These are phyloP conservation scores for Threskiornis aethiopicus DNA, from an alignment of 2,797 vertebrate genomes.

Conservation along the genomic window DNA sequence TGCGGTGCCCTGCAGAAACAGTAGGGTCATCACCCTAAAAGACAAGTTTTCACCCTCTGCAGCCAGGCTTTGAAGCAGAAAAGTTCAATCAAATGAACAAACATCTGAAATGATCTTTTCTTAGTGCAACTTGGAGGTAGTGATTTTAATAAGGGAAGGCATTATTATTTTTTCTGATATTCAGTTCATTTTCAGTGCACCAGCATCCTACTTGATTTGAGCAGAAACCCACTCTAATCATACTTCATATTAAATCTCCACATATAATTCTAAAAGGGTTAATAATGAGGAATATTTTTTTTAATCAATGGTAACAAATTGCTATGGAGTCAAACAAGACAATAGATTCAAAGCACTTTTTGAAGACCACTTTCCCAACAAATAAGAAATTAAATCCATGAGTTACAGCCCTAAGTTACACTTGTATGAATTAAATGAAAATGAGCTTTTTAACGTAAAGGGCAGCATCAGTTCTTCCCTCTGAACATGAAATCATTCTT, in stretches of 20 bases:
- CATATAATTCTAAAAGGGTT: neutral
- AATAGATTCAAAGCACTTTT: constrained; percentile 12
- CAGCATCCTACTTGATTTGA: neutral
- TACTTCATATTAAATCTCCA: neutral
- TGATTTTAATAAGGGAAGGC: neutral
- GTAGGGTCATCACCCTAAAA: neutral
- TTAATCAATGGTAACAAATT: neutral
- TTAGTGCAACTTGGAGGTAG: neutral
- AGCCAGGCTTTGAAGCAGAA: neutral
- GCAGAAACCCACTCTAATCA: neutral
- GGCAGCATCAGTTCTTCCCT: neutral
- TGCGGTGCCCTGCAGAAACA: neutral
- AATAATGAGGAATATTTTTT: neutral
- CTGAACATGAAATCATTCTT: neutral
- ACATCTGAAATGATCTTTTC: neutral
- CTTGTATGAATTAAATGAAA: neutral
- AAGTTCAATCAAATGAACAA: neutral
- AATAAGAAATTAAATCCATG: neutral
- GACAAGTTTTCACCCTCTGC: neutral
- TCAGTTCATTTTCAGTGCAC: neutral
- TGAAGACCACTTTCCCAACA: neutral
- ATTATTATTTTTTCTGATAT: neutral
- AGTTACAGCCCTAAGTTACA: neutral
- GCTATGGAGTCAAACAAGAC: neutral
- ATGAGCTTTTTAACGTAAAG: neutral